These are phyloP conservation scores for Istiophorus platypterus DNA, from an alignment of 2,113 vertebrate genomes.

Conservation along the genomic window DNA sequence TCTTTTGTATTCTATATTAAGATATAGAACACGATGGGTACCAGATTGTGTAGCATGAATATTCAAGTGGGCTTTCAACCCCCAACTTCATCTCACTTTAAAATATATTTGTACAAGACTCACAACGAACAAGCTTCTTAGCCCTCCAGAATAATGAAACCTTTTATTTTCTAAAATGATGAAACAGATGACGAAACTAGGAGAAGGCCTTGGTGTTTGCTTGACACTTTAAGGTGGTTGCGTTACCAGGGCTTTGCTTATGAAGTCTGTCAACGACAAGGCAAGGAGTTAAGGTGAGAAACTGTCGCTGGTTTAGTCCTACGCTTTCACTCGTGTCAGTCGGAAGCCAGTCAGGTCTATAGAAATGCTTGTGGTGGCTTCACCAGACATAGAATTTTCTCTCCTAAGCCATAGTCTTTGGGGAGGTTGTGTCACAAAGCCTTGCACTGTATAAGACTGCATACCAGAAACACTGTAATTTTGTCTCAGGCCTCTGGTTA, in stretches of 20 bases:
- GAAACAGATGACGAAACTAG: slow-evolving; percentile 16
- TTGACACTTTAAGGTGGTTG: neutral
- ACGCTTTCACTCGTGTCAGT: neutral
- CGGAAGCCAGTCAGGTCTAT: neutral
- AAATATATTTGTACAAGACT: neutral
- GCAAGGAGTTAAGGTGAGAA: neutral
- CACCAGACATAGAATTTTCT: slow-evolving; percentile 40
- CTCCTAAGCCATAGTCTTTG: neutral
- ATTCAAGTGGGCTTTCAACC: slow-evolving; percentile 19
- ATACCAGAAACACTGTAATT: slow-evolving; percentile 32
- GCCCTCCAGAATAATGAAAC: slow-evolving; percentile 12
- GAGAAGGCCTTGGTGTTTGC: neutral
- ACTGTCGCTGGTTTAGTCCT: neutral
- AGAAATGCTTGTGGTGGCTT: neutral
- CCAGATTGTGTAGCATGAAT: slow-evolving; percentile 33
- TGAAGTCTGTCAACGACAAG: slow-evolving; percentile 2
- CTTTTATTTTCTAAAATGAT: slow-evolving; percentile 11
- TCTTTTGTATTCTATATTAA: slow-evolving; percentile 28
- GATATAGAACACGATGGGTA: neutral
- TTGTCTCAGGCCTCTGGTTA: neutral
- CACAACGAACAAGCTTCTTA: neutral
- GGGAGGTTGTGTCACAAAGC: neutral
- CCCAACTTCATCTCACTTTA: neutral
- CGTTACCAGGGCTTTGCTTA: neutral
- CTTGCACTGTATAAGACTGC: neutral